phyloP scores from a whole-genome alignment of 1,140 invertebrate species.

The Camponotus floridanus region DNA sequence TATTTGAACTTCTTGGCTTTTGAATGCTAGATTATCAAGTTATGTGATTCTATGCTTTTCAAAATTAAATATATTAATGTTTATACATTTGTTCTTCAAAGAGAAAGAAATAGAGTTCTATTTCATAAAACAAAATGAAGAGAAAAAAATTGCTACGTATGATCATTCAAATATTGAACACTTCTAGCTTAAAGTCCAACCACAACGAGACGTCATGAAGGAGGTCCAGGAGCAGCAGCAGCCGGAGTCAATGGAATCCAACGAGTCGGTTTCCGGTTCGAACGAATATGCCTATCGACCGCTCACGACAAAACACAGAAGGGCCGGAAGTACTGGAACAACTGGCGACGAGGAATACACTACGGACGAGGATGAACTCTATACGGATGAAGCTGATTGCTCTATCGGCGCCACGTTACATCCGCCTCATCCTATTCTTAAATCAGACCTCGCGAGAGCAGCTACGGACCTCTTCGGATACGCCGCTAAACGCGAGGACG shows the following conservation, averaged over 20 bases:
- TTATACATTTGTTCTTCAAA: neutral
- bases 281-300: slow-evolving; percentile 84
- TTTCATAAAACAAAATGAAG: neutral
- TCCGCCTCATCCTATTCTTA: slow-evolving; percentile 80
- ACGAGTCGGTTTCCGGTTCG: slow-evolving; percentile 74
- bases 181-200: slow-evolving; percentile 24
- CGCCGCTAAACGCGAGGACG: slow-evolving; percentile 73
- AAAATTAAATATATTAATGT: neutral
- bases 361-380: slow-evolving; percentile 86
- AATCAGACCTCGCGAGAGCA: slow-evolving; percentile 82
- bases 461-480: slow-evolving; percentile 84
- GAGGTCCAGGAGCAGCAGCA: slow-evolving; percentile 79
- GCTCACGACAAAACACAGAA: slow-evolving; percentile 84
- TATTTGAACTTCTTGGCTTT: neutral
- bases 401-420: slow-evolving; percentile 73
- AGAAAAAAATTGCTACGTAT: neutral
- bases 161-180: neutral
- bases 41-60: neutral
- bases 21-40: neutral
- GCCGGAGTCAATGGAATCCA: slow-evolving; percentile 82
- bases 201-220: slow-evolving; percentile 75
- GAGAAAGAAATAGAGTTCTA: neutral
- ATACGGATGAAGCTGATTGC: slow-evolving; percentile 85
- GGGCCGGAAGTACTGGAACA: slow-evolving; percentile 87
- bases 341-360: slow-evolving; percentile 87